A percentile compares a stretch with the other conserved stretches of the same genome.
Conservation (phyloP, 23 tunicate genomes). For the Ascidia mentula region DNA sequence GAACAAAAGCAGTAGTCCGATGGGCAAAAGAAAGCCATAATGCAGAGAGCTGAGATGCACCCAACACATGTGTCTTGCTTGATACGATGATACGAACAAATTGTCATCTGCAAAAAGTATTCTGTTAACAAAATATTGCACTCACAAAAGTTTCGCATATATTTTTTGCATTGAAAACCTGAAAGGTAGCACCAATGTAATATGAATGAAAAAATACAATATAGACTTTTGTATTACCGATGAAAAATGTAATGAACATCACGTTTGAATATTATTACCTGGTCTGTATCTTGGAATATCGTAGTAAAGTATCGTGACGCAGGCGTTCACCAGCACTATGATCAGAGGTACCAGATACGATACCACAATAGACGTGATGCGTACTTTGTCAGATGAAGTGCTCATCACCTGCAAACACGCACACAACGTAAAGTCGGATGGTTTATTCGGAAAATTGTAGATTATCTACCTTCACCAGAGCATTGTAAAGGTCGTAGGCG, state of each 20-base stretch:
- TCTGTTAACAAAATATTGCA: too few species aligned
- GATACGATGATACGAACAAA: neutral
- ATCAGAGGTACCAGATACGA: neutral
- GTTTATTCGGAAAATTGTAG: neutral
- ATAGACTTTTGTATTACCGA: too few species aligned
- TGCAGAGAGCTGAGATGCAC: neutral
- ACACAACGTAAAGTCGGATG: neutral
- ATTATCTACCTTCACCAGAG: conserved; percentile 1
- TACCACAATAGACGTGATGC: neutral
- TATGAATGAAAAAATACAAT: too few species aligned
- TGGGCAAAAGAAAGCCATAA: neutral
- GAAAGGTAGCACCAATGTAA: too few species aligned
- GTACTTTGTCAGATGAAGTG: neutral
- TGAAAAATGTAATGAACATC: neutral
- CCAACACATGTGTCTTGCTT: conserved; percentile 5
- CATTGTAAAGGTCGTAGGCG: conserved; percentile 15
- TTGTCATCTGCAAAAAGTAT: neutral
- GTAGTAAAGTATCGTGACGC: neutral
- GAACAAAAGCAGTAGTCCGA: neutral
- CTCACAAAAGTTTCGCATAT: too few species aligned
- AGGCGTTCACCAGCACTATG: neutral
- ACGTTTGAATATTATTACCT: too few species aligned
- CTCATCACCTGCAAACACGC: neutral
- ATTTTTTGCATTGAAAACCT: too few species aligned
- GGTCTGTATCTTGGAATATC: neutral